These are phyloP conservation scores for Poecilia latipinna DNA, from an alignment of 2,113 vertebrate genomes.

Conservation along the genomic window DNA sequence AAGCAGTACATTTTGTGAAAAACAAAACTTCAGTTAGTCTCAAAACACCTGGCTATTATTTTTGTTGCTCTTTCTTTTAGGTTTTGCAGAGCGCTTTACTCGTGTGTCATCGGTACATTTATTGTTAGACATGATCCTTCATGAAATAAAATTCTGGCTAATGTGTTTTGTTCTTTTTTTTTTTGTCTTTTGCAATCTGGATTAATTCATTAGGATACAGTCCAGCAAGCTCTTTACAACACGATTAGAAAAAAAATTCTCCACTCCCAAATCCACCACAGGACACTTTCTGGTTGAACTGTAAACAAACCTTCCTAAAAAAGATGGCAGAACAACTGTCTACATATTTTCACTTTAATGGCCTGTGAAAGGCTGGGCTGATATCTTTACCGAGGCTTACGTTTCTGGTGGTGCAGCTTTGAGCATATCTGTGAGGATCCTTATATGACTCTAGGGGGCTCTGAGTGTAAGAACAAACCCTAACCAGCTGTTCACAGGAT, in stretches of 20 bases:
- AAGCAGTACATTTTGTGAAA: background rate
- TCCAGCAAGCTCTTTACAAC: background rate
- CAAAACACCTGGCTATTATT: background rate
- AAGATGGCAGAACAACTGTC: slow-evolving; percentile 34
- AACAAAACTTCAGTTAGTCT: background rate
- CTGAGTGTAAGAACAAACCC: slow-evolving; percentile 59
- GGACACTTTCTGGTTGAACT: background rate
- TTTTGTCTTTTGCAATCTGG: too few relatives aligned
- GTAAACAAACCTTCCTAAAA: background rate
- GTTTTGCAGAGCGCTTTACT: background rate
- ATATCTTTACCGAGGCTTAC: slow-evolving; percentile 59
- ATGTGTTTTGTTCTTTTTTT: too few relatives aligned
- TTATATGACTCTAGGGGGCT: slow-evolving; percentile 60
- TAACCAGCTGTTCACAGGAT: slow-evolving; percentile 75
- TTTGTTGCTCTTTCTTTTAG: background rate
- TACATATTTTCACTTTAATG: slow-evolving; percentile 61
- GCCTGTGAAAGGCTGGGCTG: slow-evolving; percentile 38
- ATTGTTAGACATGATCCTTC: background rate
- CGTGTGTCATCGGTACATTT: background rate
- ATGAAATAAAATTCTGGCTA: background rate
- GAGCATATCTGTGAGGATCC: slow-evolving; percentile 49
- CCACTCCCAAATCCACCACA: slow-evolving; percentile 3
- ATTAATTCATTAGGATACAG: background rate
- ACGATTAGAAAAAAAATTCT: background rate
- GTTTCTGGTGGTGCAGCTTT: slow-evolving; percentile 69